Base-by-base conservation (phyloP, 2,888 invertebrate species). In the Lathronympha strigana region DNA sequence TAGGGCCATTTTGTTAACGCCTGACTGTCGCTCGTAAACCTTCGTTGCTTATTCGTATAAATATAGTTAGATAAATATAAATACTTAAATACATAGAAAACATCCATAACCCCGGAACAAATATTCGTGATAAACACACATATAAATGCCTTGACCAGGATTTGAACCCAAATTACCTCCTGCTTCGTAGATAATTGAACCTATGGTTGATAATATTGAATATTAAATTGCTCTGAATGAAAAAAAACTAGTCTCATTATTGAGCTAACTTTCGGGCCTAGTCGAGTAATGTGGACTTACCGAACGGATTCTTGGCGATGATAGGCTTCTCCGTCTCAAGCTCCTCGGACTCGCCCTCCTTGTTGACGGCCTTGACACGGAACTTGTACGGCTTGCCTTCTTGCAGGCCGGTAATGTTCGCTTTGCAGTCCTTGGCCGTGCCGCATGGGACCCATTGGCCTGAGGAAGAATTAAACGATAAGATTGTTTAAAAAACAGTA, bases 351-450 rank as follows among this genome's bases (percentile, higher is more conserved):
- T 98, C 98, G 15, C 99, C 99, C 87, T 99, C 98, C 83, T 98
- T 97, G 88, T 99, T 99, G 60, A 99, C 98, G 19, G 99, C 99
- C 78, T 97, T 96, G 0, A 99, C 99, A 53, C 99, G 94, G 94
- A 99, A 99, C 92, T 99, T 98, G 90, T 99, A 99, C 0, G 98
- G 97, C 85, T 99, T 99, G 76, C 98, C 98, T 83, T 98, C 98
- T 74, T 97, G 96, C 50, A 98, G 92, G 0, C 98, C 98, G 6
- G 90, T 88, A 2, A 92, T 76, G 72, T 96, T 97, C 0, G 96
- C 96, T 89, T 97, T 97, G 25, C 97, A 96, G 77, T 96, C 97
- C 63, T 95, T 95, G 45, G 97, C 95, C 67, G 97, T 96, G 19
- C 96, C 98, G 78, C 97, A 98, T 8, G 98, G 97, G 60, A 98